Evolutionary conservation across 2,888 invertebrate species (phyloP), one percentile per base, ranked within the genome.

Genomic region (Clostera curtula): DNA sequence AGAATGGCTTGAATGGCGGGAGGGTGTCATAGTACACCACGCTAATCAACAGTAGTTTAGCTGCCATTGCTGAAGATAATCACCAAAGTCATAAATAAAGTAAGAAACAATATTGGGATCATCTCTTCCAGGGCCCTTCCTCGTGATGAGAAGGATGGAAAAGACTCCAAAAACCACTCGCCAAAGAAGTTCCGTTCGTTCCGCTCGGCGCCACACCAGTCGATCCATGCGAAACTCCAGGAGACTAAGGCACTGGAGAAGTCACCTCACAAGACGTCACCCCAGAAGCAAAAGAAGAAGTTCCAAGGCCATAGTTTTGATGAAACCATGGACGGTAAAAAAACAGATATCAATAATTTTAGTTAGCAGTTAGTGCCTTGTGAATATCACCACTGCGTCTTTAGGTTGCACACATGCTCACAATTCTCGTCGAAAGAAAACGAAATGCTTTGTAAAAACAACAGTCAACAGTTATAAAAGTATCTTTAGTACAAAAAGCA

Each of bases 91-190:
- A 19, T n/a, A n/a, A 10, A 4, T 4, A 18, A 19, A 19, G 9
- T 19, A 10, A 9, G 19, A 19, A 19, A 7, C 9, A 17, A 13
- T 3, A 19, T 15, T 1, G 11, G 19, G 24, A 32, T 20, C 18
- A 17, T 31, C 42, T 36, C n/a, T n/a, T n/a, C 2, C 71, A 93
- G 93, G 83, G 90, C 90, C 27, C 88, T 93, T 42, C 90, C 93
- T 35, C 91, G 93, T 56, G 94, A 93, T 62, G 94, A 94, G 61
- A 94, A 94, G 61, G 93, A 93, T 44, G 90, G 92, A 52, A 93
- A 93, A 72, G 93, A 91, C 57, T 92, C 92, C 45, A 93, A 92
- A 74, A 88, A 88, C 18, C 71, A 69, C 33, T 90, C 90, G 18
- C 91, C 92, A 24, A 88, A 90, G 60, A 89, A 90, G 66, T 86